phyloP scores from a whole-genome alignment of 2,888 invertebrate genomes.

The Hipparchia sbordonii region DNA sequence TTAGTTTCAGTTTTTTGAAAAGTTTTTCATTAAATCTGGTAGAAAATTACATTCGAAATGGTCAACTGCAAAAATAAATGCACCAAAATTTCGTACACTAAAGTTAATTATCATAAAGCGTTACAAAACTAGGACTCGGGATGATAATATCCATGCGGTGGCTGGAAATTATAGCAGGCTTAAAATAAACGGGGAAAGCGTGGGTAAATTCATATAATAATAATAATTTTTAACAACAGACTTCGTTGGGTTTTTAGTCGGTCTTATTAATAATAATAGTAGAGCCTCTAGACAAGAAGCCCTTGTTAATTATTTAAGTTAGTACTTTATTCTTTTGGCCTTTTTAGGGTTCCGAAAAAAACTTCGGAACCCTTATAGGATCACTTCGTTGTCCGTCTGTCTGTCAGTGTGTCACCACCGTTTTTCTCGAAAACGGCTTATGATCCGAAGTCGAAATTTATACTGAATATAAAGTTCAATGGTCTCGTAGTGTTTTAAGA shows the following conservation, averaged over 20 bases:
- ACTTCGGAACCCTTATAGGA: no score
- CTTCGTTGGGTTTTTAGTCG: constrained; percentile 1
- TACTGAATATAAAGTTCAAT: no score
- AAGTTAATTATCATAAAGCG: constrained; percentile 22
- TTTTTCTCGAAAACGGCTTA: no score
- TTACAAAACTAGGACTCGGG: constrained; percentile 18
- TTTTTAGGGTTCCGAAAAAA: no score
- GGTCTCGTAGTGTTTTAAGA: no score
- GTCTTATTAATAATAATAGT: not conserved
- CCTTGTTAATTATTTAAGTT: not conserved
- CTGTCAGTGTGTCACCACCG: no score
- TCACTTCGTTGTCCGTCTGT: no score
- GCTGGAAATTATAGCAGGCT: constrained; percentile 23
- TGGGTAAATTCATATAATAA: constrained; percentile 24
- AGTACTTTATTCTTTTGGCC: no score
- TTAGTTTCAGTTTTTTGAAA: not conserved
- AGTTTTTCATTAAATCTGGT: not conserved
- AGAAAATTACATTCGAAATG: not conserved
- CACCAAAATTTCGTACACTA: constrained; percentile 8
- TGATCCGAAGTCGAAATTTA: no score
- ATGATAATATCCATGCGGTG: constrained; percentile 27
- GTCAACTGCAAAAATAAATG: constrained; percentile 2
- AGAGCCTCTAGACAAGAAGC: not conserved
- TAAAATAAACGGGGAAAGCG: constrained; percentile 23
- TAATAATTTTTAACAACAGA: constrained; percentile 19